Evolutionary conservation across 2,113 vertebrate species (phyloP), one percentile per base, ranked within the genome.

Genomic region (Callithrix jacchus): DNA sequence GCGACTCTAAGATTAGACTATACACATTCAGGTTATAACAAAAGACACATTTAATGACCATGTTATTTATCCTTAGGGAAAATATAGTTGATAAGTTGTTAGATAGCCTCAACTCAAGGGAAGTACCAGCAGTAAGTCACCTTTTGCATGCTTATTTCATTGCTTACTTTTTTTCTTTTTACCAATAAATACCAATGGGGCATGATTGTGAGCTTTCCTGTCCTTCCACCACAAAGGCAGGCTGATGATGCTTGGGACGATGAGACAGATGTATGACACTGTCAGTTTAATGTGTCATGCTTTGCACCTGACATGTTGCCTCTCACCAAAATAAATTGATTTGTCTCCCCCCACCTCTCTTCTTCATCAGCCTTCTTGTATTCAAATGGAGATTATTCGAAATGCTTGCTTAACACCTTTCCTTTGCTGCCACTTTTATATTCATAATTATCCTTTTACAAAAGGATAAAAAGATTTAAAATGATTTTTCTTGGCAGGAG

Each of bases 401-500:
- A 97, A 83, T 93, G 66, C 84, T 98, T 98, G 98, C 83, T 87
- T 95, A 97, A 97, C 86, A 94, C 95, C 64, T 97, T 98, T 96
- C 56, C 88, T 97, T 97, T 96, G 64, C 91, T 98, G 88, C 94
- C 96, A 97, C 97, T 98, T 98, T 97, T 92, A 97, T 76, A 97
- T 98, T 98, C 97, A 97, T 98, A 98, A 98, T 98, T 98, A 97
- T 52, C 74, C 79, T 98, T 97, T 98, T 98, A 95, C 7, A 35
- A 86, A 98, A 98, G 96, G 96, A 97, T 98, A 97, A 97, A 98
- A 98, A 98, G 91, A 97, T 86, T 98, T 95, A 74, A 96, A 93
- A 88, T 95, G 94, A 98, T 98, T 98, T 96, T 98, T 98, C 97
- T 98, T 98, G 97, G 98, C 97, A 98, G 37, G 76, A 97, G 96